Base-by-base conservation (phyloP, 2,888 invertebrate species). In the Drosophila helvetica region DNA sequence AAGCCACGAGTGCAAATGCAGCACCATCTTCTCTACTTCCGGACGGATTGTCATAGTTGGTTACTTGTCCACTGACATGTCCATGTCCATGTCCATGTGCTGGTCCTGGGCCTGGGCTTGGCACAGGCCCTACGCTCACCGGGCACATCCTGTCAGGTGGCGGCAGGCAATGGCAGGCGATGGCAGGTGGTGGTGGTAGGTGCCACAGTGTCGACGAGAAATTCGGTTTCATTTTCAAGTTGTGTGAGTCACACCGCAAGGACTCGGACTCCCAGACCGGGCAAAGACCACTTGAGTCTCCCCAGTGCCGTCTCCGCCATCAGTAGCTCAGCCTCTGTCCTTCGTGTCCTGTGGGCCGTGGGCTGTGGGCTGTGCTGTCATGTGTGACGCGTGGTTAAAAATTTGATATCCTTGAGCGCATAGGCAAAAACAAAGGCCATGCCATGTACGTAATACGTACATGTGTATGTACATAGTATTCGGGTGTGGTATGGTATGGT, bases 381-480 rank as follows among this genome's bases (percentile, higher is more conserved):
- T 74, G 86, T 81, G 78, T 86, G 86, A 78, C 78, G 81, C 81
- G 86, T 86, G 86, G 84, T 79, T 81, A 77, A 88, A 79, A 86
- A 86, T 86, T 86, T 80, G 88, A 86, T 86, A 86, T 84, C 86
- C 84, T 79, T 77, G 77, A 78, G 74, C 67, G 78, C 63, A 65
- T 67, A 51, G 63, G 62, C 73, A 68, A 64, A 70, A 76, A 68
- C 68, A 70, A 61, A 51, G 59, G 53, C 59, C n/a, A 52, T 42
- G 48, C 33, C n/a, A 7, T 18, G 33, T 10, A n/a, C n/a, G n/a
- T n/a, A n/a, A n/a, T n/a, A n/a, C n/a, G n/a, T n/a, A n/a, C n/a
- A n/a, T n/a, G 4, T 22, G 22, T 22, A 27, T 27, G 27, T 27
- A 27, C 27, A 27, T 27, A 27, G 8, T 1, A 30, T 10, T 30